phyloP scores from a whole-genome alignment of 1,140 invertebrate species.

The Melipona quadrifasciata region DNA sequence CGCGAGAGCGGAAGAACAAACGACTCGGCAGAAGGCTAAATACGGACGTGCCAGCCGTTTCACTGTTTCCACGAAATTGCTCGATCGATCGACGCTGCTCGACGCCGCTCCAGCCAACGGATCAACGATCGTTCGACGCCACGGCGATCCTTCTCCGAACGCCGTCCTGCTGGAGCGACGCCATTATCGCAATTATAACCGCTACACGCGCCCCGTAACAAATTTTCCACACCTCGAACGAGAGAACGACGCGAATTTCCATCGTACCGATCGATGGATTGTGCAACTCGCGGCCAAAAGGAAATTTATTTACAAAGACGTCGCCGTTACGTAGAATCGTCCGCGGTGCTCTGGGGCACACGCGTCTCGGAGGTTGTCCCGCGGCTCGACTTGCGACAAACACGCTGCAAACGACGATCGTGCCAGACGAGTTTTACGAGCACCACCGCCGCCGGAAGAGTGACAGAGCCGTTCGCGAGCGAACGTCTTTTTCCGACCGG shows the following conservation, averaged over 20 bases:
- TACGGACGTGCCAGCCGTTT: slow-evolving; percentile 25
- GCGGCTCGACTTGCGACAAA: slow-evolving; percentile 52
- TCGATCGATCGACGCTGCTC: slow-evolving; percentile 17
- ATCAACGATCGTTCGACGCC: background rate
- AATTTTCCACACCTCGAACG: background rate
- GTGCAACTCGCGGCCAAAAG: slow-evolving; percentile 14
- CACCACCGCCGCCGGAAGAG: background rate
- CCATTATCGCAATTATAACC: background rate
- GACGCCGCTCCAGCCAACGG: too few species aligned
- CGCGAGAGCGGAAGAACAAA: slow-evolving; percentile 38
- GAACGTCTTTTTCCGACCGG: background rate
- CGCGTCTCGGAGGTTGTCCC: background rate
- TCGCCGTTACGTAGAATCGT: background rate
- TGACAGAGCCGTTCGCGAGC: background rate
- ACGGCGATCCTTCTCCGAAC: background rate
- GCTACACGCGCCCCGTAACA: background rate
- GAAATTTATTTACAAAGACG: background rate
- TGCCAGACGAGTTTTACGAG: slow-evolving; percentile 54
- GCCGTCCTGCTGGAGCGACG: background rate
- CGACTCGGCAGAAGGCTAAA: slow-evolving; percentile 26
- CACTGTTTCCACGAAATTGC: slow-evolving; percentile 48
- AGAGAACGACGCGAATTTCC: background rate
- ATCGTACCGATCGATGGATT: background rate
- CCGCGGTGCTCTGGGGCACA: background rate
- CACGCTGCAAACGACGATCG: slow-evolving; percentile 30